Conservation (phyloP, 2,113 vertebrate species). For the Chamaea fasciata region DNA sequence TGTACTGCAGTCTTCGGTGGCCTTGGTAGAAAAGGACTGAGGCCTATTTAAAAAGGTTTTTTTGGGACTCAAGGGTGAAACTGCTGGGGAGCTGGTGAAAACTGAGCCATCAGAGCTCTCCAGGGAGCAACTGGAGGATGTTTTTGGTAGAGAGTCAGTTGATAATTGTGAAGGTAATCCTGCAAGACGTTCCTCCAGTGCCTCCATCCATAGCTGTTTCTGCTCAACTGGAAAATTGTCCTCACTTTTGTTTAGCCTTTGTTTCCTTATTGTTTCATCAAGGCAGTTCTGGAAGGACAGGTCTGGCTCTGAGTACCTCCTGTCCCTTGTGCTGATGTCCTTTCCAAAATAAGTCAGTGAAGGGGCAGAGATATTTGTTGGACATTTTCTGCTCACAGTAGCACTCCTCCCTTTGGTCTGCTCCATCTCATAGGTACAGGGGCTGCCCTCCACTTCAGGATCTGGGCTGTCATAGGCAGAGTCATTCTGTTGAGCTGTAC, state of each 20-base stretch:
- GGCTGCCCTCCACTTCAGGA: conserved; percentile 76
- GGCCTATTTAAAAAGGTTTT: conserved; percentile 66
- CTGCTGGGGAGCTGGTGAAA: conserved; percentile 79
- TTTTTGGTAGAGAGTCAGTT: conserved; percentile 37
- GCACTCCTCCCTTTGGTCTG: background rate
- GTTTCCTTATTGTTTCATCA: conserved; percentile 10
- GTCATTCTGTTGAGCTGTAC: conserved; percentile 80
- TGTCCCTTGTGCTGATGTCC: conserved; percentile 57
- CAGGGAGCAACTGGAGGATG: conserved; percentile 77
- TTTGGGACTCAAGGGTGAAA: conserved; percentile 79
- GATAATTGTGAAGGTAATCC: conserved; percentile 49
- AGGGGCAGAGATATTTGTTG: background rate
- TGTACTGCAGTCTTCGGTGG: conserved; percentile 38
- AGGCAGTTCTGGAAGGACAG: conserved; percentile 51
- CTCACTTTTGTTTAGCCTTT: conserved; percentile 82
- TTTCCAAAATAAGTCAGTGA: conserved; percentile 56
- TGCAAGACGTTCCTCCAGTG: conserved; percentile 73
- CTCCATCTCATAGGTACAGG: background rate
- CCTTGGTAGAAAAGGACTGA: conserved; percentile 62
- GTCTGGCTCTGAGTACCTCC: conserved; percentile 88
- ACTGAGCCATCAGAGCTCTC: conserved; percentile 82
- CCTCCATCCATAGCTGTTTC: conserved; percentile 33
- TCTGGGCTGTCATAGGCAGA: conserved; percentile 93
- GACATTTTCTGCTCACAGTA: background rate
- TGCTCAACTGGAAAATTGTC: conserved; percentile 72